These are phyloP conservation scores for Nyctereutes procyonoides DNA, from an alignment of 2,113 vertebrate species.

Conservation along the genomic window DNA sequence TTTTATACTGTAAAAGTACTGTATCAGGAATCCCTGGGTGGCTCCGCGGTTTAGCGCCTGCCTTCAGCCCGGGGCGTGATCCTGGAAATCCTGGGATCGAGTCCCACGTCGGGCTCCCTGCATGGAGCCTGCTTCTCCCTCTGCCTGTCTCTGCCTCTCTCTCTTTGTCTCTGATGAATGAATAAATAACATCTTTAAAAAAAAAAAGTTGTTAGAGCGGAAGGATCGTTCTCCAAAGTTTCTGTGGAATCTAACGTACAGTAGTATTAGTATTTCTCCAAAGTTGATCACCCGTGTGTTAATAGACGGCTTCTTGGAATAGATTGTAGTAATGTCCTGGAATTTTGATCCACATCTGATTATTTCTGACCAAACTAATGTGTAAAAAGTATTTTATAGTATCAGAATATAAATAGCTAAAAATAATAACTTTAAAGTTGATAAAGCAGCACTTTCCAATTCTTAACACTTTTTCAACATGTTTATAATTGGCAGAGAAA, in stretches of 20 bases:
- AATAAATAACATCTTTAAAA: no score
- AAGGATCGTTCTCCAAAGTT: neutral
- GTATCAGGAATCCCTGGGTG: no score
- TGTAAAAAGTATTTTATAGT: neutral
- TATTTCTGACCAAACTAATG: neutral
- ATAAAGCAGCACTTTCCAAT: neutral
- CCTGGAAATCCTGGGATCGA: no score
- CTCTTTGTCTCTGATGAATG: no score
- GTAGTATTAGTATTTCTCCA: neutral
- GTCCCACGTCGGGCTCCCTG: no score
- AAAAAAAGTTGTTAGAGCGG: neutral
- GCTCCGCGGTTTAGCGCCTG: no score
- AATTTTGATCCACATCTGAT: neutral
- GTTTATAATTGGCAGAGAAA: neutral
- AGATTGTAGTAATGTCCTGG: neutral
- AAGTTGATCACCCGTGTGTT: neutral
- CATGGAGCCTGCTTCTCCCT: no score
- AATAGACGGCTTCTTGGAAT: neutral
- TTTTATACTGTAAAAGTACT: no score
- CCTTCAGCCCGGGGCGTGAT: no score
- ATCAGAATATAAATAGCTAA: neutral
- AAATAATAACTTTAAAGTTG: neutral
- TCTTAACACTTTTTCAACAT: neutral
- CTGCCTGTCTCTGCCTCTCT: no score
- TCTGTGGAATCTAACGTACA: neutral